Base-by-base conservation (phyloP, 1,140 invertebrate genomes). In the Camponotus vicinus region DNA sequence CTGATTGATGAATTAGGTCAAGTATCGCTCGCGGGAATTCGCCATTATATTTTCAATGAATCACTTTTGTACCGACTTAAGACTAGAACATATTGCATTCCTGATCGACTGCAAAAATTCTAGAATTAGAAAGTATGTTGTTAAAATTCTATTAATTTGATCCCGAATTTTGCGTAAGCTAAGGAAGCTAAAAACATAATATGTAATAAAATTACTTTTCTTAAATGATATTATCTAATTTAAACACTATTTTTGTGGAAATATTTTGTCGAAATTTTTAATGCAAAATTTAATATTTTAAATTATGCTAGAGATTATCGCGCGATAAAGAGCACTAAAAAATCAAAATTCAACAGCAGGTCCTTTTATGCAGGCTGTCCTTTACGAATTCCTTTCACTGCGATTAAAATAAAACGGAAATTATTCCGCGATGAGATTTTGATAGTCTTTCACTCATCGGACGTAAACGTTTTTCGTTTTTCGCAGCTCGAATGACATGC, bases 1-100 rank as follows among this genome's bases (percentile, higher is more conserved):
- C 15, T 55, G 32, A 73, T 73, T 73, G 49, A 73, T 73, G 70
- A 55, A 73, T 73, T 55, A 52, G 27, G 18, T 55, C 13, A 32
- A 37, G 49, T 37, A 73, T 55, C 70, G 55, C 7, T n/a, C 37
- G 4, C 49, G 49, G 32, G 49, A 57, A 55, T 73, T 40, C 37
- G 64, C 37, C 15, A 34, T 67, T 69, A 45, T n/a, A 69, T 69
- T 73, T 69, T 69, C n/a, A 11, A 73, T 37, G 32, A 37, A 37
- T 18, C 27, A 55, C 9, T 18, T 21, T 57, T 13, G 6, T 73
- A 55, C 57, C 11, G 34, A 34, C 27, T 18, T 73, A n/a, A 27
- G 27, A 57, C 18, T 34, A 32, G 49, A 55, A 73, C 15, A 40
- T 32, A 21, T 4, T 9, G 55, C 49, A 7, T 70, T 52, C 49